A percentile compares a stretch with the other conserved stretches of the same genome.
Conservation (phyloP, 2,797 vertebrate genomes). For the Pteropus rufus region DNA sequence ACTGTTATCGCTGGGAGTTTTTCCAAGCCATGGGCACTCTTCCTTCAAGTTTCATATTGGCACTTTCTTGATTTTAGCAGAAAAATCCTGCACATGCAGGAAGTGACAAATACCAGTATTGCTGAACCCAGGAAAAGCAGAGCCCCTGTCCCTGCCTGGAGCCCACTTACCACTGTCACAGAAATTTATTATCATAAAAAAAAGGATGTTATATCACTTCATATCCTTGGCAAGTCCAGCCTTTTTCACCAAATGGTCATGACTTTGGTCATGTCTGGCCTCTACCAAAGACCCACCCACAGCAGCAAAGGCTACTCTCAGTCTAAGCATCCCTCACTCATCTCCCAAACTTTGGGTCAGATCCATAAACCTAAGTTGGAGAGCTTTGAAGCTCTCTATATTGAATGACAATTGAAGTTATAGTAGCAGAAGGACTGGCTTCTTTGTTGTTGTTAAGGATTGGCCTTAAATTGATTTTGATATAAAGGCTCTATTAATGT, state of each 20-base stretch:
- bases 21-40: background rate
- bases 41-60: constrained; percentile 12
- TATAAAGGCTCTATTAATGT: background rate
- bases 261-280: background rate
- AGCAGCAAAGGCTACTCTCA: background rate
- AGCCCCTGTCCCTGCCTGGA: background rate
- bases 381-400: background rate
- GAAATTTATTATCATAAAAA: background rate
- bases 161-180: background rate
- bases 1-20: background rate
- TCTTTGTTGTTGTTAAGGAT: background rate
- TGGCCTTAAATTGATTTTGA: background rate
- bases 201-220: background rate
- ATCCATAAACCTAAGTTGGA: background rate
- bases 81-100: background rate
- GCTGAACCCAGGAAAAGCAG: background rate
- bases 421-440: background rate
- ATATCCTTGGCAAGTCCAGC: background rate
- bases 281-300: background rate
- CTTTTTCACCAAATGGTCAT: background rate
- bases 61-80: constrained; percentile 10
- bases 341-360: background rate
- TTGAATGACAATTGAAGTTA: background rate
- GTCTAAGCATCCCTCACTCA: background rate
- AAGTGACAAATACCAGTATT: background rate